A percentile compares a stretch with the other conserved stretches of the same genome.
Conservation (phyloP, 2,888 invertebrate genomes). For the Ophion obscuratus region DNA sequence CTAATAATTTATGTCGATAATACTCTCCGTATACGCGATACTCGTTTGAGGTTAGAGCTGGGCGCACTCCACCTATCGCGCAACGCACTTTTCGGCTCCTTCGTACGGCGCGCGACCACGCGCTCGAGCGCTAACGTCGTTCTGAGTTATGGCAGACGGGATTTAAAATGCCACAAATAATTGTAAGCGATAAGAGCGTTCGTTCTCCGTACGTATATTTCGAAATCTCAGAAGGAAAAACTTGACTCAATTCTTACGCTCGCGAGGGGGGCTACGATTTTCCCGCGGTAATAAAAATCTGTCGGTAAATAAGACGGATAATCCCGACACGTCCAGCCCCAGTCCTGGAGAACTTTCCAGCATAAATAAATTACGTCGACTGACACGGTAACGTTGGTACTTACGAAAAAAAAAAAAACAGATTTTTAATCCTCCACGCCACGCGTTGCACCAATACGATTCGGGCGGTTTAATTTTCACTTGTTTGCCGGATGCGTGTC, state of each 20-base stretch:
- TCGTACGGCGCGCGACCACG: too few species aligned
- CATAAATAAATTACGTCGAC: slow-evolving; percentile 50
- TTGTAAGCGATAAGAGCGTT: too few species aligned
- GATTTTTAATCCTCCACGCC: slow-evolving; percentile 26
- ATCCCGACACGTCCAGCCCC: too few species aligned
- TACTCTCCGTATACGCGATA: background rate
- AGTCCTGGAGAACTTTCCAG: background rate
- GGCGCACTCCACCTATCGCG: background rate
- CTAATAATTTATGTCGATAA: slow-evolving; percentile 56
- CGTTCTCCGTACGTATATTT: background rate
- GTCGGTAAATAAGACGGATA: too few species aligned
- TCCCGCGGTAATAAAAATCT: too few species aligned
- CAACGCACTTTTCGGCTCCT: background rate
- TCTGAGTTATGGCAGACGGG: too few species aligned
- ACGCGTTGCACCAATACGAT: slow-evolving; percentile 39
- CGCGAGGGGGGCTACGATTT: too few species aligned
- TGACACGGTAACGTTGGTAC: slow-evolving; percentile 43
- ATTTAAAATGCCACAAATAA: too few species aligned
- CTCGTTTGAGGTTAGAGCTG: slow-evolving; percentile 23
- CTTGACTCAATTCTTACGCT: background rate
- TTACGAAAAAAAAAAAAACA: slow-evolving; percentile 14
- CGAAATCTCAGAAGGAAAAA: background rate
- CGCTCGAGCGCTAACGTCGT: too few species aligned
- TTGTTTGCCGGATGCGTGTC: slow-evolving; percentile 60
- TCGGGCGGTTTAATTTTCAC: slow-evolving; percentile 64